phyloP scores from a whole-genome alignment of 2,113 vertebrate genomes.

The Cardinalis cardinalis region DNA sequence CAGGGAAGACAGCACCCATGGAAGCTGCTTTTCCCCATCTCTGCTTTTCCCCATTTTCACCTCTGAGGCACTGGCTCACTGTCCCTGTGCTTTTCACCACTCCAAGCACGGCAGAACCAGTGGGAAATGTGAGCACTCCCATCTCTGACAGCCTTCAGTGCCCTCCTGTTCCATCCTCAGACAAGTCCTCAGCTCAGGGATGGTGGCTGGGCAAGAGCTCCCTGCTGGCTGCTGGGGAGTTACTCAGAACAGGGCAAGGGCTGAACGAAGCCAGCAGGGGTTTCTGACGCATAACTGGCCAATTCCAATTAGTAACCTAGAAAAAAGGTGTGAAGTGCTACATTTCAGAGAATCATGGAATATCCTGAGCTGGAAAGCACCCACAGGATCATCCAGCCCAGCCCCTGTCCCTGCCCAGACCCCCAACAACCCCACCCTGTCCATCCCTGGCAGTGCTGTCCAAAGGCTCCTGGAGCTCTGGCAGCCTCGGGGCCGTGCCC shows the following conservation, averaged over 20 bases:
- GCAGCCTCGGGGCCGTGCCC: not conserved
- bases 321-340: not conserved
- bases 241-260: not conserved
- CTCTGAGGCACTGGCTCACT: not conserved
- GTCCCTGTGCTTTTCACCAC: not conserved
- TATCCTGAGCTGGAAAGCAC: not conserved
- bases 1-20: fast-evolving
- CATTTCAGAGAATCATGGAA: not conserved
- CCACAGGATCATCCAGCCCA: fast-evolving
- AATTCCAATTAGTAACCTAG: not conserved
- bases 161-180: not conserved
- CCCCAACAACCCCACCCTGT: not conserved
- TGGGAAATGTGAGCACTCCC: not conserved
- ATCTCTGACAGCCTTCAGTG: not conserved
- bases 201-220: not conserved
- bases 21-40: not conserved
- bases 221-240: not conserved
- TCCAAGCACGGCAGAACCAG: not conserved
- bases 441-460: not conserved
- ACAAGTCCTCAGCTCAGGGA: not conserved
- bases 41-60: not conserved
- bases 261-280: fast-evolving
- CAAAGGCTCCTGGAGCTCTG: not conserved
- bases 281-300: not conserved
- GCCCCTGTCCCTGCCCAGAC: fast-evolving